Evolutionary conservation across 1,140 invertebrate genomes (phyloP).

Genomic region (Lepidurus couesii): DNA sequence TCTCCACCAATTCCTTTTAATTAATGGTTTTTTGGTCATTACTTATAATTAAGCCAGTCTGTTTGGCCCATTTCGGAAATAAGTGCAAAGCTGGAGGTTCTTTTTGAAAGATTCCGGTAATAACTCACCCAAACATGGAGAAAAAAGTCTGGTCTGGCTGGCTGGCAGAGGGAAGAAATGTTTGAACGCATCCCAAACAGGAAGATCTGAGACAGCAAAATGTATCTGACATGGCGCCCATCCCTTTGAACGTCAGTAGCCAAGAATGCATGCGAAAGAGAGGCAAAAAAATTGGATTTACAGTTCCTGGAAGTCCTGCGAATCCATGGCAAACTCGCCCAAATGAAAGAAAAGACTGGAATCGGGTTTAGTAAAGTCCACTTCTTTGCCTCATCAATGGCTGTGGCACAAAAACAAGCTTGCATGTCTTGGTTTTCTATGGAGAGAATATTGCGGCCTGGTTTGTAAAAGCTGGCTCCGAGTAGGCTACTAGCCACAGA

Average conservation of each 20-base stretch:
- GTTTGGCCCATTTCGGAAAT: too few relatives aligned
- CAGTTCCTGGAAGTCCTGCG: constrained; percentile 9
- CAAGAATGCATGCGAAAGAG: constrained; percentile 19
- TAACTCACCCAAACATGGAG: too few relatives aligned
- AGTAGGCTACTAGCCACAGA: background rate
- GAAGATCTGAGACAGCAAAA: background rate
- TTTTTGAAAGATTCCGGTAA: too few relatives aligned
- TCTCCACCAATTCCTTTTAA: too few relatives aligned
- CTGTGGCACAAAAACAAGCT: constrained; percentile 2
- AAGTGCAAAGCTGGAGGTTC: too few relatives aligned
- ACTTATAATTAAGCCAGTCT: too few relatives aligned
- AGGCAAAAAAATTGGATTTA: background rate
- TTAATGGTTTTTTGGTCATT: too few relatives aligned
- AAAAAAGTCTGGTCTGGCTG: background rate
- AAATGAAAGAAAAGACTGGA: background rate
- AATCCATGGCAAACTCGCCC: background rate
- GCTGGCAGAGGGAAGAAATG: background rate
- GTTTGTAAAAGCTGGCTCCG: background rate
- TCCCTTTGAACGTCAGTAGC: background rate
- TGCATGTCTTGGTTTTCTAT: background rate
- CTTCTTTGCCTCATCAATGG: constrained; percentile 10
- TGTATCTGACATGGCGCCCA: background rate
- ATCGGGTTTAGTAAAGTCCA: background rate
- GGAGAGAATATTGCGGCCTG: background rate
- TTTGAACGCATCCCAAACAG: constrained; percentile 13